Evolutionary conservation across 2,797 vertebrate species (phyloP), one percentile per base, ranked within the genome.

Genomic region (Yasuhikotakia modesta): DNA sequence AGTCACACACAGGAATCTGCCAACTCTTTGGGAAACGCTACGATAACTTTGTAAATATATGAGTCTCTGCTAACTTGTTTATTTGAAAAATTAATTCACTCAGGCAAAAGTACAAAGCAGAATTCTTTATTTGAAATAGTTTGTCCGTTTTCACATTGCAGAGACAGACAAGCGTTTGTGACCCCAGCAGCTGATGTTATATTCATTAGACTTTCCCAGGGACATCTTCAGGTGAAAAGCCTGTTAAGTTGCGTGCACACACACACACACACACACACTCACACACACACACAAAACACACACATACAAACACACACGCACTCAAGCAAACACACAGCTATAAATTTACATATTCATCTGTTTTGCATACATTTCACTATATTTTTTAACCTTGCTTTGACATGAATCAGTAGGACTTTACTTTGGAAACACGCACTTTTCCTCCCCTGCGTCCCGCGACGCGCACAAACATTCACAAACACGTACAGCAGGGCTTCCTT

Each of bases 81-180:
- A 43, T 43, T 43, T 43, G 39, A 11, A 43, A 10, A 43, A 43
- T 11, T 11, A 43, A 43, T 11, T 43, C 39, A 11, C 39, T 43
- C 39, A 43, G 1, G 39, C 39, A 43, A 10, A 50, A 90, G 92
- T 92, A 85, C 90, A 93, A 94, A 94, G 90, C 93, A 93, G 92
- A 90, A 89, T 88, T 77, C 53, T 91, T 95, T 90, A 83, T 93
- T 94, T 94, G 90, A 91, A 92, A 93, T 89, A 91, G 84, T 94
- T 92, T 88, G 90, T 86, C 86, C 93, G 50, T 83, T 91, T 91
- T 91, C 92, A 92, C 93, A 94, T 88, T 87, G 90, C 94, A 88
- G 93, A 93, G 93, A 93, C 90, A 93, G 92, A 94, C 91, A 91
- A 94, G 93, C 92, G 92, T 27, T 92, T 88, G 90, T 92, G 91